Evolutionary conservation across 2,888 invertebrate genomes (phyloP).

Genomic region (Lasioglossum morio): DNA sequence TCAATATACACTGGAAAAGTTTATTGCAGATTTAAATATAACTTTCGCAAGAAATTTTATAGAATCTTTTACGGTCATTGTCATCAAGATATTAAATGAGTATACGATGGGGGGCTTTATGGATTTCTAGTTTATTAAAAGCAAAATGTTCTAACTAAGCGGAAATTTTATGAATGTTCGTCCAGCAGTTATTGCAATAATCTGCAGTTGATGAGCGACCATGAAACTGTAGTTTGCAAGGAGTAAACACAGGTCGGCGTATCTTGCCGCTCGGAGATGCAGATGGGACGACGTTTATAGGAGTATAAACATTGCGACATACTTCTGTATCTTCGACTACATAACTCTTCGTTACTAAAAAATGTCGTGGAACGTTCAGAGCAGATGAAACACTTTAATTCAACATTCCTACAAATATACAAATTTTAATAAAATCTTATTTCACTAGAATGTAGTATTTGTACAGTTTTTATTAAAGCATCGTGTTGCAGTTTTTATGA

Average conservation of each 20-base stretch:
- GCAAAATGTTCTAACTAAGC: not conserved
- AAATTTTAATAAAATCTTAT: not conserved
- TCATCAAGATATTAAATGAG: not conserved
- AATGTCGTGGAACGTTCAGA: not conserved
- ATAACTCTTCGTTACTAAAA: not conserved
- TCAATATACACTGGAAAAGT: not conserved
- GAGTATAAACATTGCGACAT: not conserved
- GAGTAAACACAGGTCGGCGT: not conserved
- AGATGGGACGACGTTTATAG: not conserved
- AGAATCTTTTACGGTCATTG: not conserved
- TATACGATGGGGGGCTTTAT: not conserved
- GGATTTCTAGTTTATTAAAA: not conserved
- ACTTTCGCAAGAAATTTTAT: not conserved
- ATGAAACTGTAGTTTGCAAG: not conserved
- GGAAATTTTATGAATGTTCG: not conserved
- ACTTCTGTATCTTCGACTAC: not conserved
- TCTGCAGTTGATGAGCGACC: not conserved
- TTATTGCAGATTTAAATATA: not conserved
- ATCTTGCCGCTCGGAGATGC: not conserved
- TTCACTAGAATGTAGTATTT: not conserved
- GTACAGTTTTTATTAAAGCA: not conserved
- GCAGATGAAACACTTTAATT: not conserved
- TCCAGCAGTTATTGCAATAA: not conserved
- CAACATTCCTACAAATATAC: not conserved
- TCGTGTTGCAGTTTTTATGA: not conserved